phyloP scores from a whole-genome alignment of 2,797 vertebrate species.

The Liasis olivaceus region DNA sequence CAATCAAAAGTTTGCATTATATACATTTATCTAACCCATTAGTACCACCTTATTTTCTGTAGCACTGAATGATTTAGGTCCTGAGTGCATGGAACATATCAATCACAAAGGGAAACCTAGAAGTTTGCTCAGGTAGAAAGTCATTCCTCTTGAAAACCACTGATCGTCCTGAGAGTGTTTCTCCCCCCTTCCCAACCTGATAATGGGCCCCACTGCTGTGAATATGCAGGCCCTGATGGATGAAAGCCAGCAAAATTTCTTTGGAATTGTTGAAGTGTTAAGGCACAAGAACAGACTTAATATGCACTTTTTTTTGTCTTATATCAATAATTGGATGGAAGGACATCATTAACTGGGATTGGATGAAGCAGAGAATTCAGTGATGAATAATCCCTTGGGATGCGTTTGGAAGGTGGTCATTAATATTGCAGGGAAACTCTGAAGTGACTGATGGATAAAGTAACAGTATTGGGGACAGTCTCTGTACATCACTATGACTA shows the following conservation, averaged over 20 bases:
- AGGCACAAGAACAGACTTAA: conserved; percentile 26
- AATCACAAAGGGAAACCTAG: conserved; percentile 49
- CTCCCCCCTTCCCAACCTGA: conserved; percentile 27
- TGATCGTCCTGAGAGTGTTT: conserved; percentile 48
- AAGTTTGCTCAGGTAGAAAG: conserved; percentile 56
- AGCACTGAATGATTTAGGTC: conserved; percentile 55
- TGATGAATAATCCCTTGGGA: conserved; percentile 31
- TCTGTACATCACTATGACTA: background rate
- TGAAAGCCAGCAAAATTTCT: conserved; percentile 38
- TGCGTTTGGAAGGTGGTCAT: background rate
- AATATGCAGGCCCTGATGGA: conserved; percentile 46
- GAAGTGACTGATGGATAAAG: background rate
- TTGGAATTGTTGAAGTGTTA: conserved; percentile 45
- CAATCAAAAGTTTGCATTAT: conserved; percentile 56
- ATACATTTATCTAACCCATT: conserved; percentile 61
- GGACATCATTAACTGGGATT: conserved; percentile 1
- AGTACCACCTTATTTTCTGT: conserved; percentile 61
- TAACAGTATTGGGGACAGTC: background rate
- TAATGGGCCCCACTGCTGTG: conserved; percentile 53
- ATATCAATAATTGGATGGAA: conserved; percentile 21
- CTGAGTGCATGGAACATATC: conserved; percentile 42
- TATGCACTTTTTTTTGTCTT: conserved; percentile 3
- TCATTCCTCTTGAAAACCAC: conserved; percentile 37
- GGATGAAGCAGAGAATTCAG: conserved; percentile 31
- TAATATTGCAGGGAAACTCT: background rate